A percentile compares a stretch with the other conserved stretches of the same genome.
phyloP scores from a whole-genome alignment of 2,888 invertebrate genomes.

The Myopa testacea region DNA sequence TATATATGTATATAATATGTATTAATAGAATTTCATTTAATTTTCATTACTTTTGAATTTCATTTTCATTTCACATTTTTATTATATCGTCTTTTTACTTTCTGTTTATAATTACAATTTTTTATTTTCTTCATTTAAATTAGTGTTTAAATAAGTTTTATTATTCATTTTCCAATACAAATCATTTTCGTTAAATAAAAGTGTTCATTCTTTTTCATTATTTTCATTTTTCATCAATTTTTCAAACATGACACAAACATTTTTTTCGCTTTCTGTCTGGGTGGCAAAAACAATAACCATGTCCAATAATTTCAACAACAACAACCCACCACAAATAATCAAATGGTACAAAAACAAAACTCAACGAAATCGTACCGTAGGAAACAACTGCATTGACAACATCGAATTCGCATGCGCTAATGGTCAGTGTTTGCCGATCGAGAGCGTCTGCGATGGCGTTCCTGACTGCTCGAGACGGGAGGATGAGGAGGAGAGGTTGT shows the following conservation, averaged over 20 bases:
- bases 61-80: background rate
- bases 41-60: background rate
- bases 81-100: background rate
- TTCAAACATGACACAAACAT: constrained; percentile 3
- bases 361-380: constrained; percentile 27
- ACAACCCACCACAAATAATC: constrained; percentile 49
- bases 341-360: background rate
- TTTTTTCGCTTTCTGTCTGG: constrained; percentile 14
- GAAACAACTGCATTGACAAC: constrained; percentile 59
- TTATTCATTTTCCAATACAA: background rate
- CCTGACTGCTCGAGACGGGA: constrained; percentile 81
- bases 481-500: constrained; percentile 74
- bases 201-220: background rate
- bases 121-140: background rate
- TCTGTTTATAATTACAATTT: background rate
- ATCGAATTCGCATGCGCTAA: constrained; percentile 73
- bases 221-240: constrained; percentile 9
- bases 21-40: no score
- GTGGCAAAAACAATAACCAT: constrained; percentile 12
- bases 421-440: constrained; percentile 77
- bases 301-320: constrained; percentile 6
- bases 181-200: background rate
- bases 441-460: constrained; percentile 85
- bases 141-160: background rate
- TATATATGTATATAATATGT: no score